These are phyloP conservation scores for Archilochus colubris DNA, from an alignment of 2,113 vertebrate genomes.

Conservation along the genomic window DNA sequence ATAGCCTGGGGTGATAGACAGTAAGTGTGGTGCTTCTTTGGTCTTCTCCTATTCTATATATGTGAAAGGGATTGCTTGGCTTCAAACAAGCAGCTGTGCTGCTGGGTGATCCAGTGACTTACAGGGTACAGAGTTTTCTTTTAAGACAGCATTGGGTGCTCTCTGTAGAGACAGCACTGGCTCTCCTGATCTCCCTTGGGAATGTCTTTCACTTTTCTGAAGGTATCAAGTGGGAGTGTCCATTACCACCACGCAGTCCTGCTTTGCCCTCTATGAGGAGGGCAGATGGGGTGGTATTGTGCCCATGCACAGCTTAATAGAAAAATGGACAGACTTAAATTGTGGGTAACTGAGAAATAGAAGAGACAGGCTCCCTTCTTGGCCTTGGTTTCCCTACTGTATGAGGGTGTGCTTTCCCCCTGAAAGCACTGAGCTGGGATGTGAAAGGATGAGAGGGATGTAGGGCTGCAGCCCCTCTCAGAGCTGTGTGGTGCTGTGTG, in stretches of 20 bases:
- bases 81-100: not conserved
- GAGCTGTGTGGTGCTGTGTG: not conserved
- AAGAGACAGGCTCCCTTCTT: not conserved
- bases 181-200: rapidly evolving
- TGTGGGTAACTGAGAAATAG: not conserved
- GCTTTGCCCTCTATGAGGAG: not conserved
- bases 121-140: not conserved
- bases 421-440: not conserved
- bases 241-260: not conserved
- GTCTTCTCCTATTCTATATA: not conserved
- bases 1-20: not conserved
- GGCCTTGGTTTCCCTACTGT: not conserved
- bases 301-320: not conserved
- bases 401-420: not conserved
- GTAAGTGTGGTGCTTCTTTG: not conserved
- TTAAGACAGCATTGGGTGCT: not conserved
- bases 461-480: not conserved
- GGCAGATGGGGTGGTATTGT: rapidly evolving
- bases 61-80: not conserved
- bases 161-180: not conserved
- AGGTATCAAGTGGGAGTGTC: not conserved
- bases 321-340: not conserved
- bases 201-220: not conserved
- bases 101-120: not conserved
- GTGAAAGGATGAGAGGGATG: rapidly evolving